Evolutionary conservation across 1,140 invertebrate genomes (phyloP).

Genomic region (Philaenus spumarius): DNA sequence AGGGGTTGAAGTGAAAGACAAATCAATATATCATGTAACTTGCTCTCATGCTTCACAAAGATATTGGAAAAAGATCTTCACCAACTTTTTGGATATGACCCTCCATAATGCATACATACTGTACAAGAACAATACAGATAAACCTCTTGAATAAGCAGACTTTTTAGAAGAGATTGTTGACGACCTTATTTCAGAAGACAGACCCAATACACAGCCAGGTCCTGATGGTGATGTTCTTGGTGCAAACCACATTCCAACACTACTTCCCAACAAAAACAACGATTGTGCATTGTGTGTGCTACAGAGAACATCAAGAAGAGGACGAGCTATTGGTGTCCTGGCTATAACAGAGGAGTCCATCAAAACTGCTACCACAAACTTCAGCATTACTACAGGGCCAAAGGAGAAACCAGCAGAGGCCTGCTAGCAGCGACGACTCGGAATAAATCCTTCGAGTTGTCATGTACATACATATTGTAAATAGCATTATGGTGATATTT

Average conservation of each 20-base stretch:
- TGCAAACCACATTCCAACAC: background rate
- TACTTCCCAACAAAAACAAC: background rate
- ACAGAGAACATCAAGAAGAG: background rate
- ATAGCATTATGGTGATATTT: too few species aligned
- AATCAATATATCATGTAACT: background rate
- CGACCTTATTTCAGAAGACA: too few species aligned
- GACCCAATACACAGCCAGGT: background rate
- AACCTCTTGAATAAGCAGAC: background rate
- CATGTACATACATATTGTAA: too few species aligned
- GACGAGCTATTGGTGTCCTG: background rate
- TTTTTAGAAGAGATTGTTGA: background rate
- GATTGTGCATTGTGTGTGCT: background rate
- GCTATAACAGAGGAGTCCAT: slow-evolving; percentile 1
- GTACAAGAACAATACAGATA: background rate
- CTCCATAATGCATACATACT: too few species aligned
- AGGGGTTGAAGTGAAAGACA: too few species aligned
- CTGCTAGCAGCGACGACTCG: too few species aligned
- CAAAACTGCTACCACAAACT: background rate
- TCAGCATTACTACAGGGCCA: too few species aligned
- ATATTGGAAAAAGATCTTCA: slow-evolving; percentile 10
- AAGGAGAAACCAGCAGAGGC: background rate
- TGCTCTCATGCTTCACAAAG: background rate
- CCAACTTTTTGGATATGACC: background rate
- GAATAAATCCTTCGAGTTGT: too few species aligned
- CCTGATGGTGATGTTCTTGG: background rate